Percentiles rank a stretch among this genome's conserved stretches.
Conservation (phyloP, 2,888 invertebrate species). For the Nomada fabriciana region DNA sequence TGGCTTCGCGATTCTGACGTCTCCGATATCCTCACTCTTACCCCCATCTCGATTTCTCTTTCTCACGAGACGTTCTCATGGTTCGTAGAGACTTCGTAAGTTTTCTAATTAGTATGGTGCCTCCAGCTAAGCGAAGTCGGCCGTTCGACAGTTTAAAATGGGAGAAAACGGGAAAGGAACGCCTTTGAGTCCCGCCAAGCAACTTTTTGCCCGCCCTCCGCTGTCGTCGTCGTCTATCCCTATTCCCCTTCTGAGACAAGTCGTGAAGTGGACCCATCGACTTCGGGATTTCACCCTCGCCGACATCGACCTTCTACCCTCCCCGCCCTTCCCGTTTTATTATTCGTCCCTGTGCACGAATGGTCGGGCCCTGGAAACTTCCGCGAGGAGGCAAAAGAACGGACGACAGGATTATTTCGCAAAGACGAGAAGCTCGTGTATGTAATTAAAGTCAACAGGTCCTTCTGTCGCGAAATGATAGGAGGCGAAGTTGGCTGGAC, state of each 20-base stretch:
- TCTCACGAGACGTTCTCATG: conserved; percentile 57
- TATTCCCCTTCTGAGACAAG: conserved; percentile 41
- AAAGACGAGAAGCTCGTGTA: conserved; percentile 48
- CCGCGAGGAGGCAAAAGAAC: background rate
- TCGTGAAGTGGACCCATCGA: conserved; percentile 69
- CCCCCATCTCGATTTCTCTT: conserved; percentile 8
- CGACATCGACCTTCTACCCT: conserved; percentile 37
- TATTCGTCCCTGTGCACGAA: conserved; percentile 50
- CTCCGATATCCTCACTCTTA: conserved; percentile 23
- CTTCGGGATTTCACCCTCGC: conserved; percentile 49
- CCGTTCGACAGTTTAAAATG: conserved; percentile 69
- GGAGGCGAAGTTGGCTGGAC: conserved; percentile 45
- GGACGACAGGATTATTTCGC: conserved; percentile 53
- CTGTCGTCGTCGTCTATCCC: conserved; percentile 2
- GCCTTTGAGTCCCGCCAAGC: conserved; percentile 67
- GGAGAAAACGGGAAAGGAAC: conserved; percentile 64
- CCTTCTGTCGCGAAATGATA: conserved; percentile 59
- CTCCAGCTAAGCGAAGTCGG: conserved; percentile 69
- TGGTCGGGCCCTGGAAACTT: conserved; percentile 18
- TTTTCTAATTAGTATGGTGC: conserved; percentile 78
- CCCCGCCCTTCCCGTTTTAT: conserved; percentile 40
- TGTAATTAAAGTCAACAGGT: conserved; percentile 71
- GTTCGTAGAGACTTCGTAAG: conserved; percentile 68
- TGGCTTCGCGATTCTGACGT: conserved; percentile 30
- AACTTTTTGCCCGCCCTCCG: conserved; percentile 49